phyloP scores from a whole-genome alignment of 2,888 invertebrate species.

The Diarsia brunnea region DNA sequence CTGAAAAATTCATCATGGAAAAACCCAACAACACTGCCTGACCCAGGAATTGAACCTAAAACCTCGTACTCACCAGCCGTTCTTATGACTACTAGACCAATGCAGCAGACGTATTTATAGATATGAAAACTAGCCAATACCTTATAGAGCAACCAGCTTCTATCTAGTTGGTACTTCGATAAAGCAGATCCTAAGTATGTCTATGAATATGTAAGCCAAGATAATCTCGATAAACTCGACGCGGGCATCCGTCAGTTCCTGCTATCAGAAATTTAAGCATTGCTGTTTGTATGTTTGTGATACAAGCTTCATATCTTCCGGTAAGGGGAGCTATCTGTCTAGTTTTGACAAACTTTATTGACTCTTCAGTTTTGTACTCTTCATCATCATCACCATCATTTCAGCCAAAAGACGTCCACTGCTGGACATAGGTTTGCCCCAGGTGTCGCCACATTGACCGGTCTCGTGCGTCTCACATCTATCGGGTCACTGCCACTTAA shows the following conservation, averaged over 20 bases:
- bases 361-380: background rate
- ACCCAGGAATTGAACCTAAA: too few relatives aligned
- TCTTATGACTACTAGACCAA: too few relatives aligned
- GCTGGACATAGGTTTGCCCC: too few relatives aligned
- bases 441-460: too few relatives aligned
- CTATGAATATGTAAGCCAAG: constrained; percentile 54
- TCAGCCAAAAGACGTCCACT: too few relatives aligned
- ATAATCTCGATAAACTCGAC: constrained; percentile 48
- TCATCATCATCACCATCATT: too few relatives aligned
- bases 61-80: too few relatives aligned
- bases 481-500: too few relatives aligned
- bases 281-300: constrained; percentile 40
- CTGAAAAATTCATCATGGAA: too few relatives aligned
- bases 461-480: too few relatives aligned
- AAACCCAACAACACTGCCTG: too few relatives aligned
- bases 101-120: too few relatives aligned
- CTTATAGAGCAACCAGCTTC: background rate
- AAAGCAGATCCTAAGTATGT: constrained; percentile 31
- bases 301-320: constrained; percentile 17
- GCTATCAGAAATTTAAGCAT: constrained; percentile 44
- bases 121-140: background rate
- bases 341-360: constrained; percentile 10
- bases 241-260: constrained; percentile 30
- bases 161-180: background rate
- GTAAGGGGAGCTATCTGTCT: constrained; percentile 12